Conservation (phyloP, 2,113 vertebrate genomes). For the Thermophis baileyi region DNA sequence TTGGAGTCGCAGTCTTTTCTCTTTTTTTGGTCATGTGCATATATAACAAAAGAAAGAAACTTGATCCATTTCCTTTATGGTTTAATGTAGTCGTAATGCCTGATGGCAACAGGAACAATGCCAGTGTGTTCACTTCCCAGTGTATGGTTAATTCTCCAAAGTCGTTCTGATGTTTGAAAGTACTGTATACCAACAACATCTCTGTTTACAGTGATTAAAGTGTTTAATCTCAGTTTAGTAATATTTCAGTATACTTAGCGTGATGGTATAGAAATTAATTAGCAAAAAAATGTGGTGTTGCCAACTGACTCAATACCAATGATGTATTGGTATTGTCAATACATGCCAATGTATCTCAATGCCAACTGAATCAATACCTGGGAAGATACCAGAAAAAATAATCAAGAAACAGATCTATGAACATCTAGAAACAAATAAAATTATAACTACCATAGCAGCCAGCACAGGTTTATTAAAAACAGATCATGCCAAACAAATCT, state of each 20-base stretch:
- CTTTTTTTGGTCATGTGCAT: constrained; percentile 10
- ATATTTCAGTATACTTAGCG: neutral
- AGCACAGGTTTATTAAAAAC: no score
- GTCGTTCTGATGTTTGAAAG: neutral
- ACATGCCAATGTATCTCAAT: no score
- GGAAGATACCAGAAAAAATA: no score
- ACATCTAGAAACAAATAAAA: no score
- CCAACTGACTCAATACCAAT: neutral
- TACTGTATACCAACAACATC: neutral
- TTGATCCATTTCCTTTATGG: neutral
- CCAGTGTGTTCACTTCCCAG: neutral
- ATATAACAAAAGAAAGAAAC: constrained; percentile 8
- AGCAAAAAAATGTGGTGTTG: neutral
- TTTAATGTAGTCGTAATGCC: neutral
- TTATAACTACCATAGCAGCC: no score
- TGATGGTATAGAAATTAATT: neutral
- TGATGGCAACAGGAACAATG: neutral
- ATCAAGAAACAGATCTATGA: no score
- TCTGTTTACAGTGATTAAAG: neutral
- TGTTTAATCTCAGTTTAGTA: neutral
- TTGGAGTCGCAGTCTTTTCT: neutral
- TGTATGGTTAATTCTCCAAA: neutral
- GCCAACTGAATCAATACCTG: no score
- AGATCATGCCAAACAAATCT: no score
- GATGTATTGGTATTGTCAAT: no score